phyloP scores from a whole-genome alignment of 2,797 vertebrate species.

The Acanthornis magna region DNA sequence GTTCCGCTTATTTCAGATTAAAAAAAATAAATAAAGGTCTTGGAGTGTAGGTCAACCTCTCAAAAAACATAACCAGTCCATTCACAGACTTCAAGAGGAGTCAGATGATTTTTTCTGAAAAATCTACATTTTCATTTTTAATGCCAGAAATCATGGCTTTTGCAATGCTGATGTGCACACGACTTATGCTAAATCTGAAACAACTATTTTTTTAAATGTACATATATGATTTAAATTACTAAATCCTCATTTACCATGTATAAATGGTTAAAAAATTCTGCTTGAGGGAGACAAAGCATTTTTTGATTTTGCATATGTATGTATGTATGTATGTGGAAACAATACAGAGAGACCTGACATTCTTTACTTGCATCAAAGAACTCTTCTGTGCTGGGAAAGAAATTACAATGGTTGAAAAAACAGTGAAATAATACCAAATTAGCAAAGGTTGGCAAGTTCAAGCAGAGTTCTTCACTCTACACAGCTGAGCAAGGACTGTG shows the following conservation, averaged over 20 bases:
- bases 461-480: neutral
- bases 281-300: neutral
- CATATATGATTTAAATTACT: neutral
- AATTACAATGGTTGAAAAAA: neutral
- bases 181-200: neutral
- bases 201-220: neutral
- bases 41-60: neutral
- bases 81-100: neutral
- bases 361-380: neutral
- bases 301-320: neutral
- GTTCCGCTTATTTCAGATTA: neutral
- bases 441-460: neutral
- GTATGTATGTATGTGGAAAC: neutral
- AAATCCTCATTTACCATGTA: neutral
- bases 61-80: neutral
- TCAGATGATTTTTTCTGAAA: neutral
- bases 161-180: neutral
- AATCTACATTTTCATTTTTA: neutral
- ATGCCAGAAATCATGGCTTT: neutral
- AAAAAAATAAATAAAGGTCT: neutral
- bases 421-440: neutral
- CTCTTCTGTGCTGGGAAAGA: neutral
- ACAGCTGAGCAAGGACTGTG: neutral
- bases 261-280: neutral
- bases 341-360: neutral